Percentiles rank a stretch among this genome's conserved stretches.
phyloP scores from a whole-genome alignment of 2,113 vertebrate genomes.

The Cyanistes caeruleus region DNA sequence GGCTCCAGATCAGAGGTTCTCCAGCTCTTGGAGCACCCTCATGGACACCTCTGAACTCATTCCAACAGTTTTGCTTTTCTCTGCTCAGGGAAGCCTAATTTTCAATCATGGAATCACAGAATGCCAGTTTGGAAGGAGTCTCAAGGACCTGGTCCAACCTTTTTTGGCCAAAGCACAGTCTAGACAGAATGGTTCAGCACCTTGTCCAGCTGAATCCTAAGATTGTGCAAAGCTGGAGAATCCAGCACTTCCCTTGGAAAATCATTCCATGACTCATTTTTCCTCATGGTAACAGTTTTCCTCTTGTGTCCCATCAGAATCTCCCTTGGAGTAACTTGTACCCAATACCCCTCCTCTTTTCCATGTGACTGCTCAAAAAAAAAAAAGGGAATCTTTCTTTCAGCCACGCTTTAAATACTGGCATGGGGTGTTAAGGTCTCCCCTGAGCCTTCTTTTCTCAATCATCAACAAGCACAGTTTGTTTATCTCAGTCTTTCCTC shows the following conservation, averaged over 20 bases:
- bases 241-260: not conserved
- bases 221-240: accelerated
- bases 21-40: not conserved
- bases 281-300: not conserved
- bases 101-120: not conserved
- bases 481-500: not conserved
- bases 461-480: not conserved
- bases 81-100: not conserved
- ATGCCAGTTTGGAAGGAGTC: not conserved
- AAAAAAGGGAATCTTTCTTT: not conserved
- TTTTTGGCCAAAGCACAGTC: not conserved
- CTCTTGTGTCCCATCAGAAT: not conserved
- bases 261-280: not conserved
- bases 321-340: not conserved
- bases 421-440: not conserved
- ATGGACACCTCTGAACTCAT: not conserved
- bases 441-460: not conserved
- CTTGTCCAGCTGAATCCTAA: not conserved
- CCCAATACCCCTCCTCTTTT: not conserved
- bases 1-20: not conserved
- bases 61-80: not conserved
- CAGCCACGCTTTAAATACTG: not conserved
- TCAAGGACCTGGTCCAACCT: not conserved
- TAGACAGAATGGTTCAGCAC: not conserved
- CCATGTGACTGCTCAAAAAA: not conserved